phyloP scores from a whole-genome alignment of 2,113 vertebrate species.

The Scopus umbretta region DNA sequence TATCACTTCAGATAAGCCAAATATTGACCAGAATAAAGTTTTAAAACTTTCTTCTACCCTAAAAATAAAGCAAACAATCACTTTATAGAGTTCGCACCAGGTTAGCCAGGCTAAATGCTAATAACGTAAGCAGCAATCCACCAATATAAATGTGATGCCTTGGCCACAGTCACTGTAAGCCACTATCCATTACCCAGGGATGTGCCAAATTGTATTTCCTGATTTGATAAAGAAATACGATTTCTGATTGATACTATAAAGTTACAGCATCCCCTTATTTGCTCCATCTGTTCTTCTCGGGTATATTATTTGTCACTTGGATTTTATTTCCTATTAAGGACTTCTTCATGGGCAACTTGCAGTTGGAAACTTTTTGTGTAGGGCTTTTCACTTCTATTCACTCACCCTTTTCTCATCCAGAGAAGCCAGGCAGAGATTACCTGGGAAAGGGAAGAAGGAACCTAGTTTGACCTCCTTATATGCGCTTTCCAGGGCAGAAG shows the following conservation, averaged over 20 bases:
- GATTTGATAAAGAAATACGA: background rate
- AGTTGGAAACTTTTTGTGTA: background rate
- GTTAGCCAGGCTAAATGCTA: background rate
- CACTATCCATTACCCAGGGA: background rate
- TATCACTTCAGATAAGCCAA: constrained; percentile 95
- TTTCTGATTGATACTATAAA: background rate
- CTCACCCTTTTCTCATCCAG: background rate
- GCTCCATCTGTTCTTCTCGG: background rate
- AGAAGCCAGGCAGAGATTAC: background rate
- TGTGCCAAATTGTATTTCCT: background rate
- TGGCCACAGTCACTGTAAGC: background rate
- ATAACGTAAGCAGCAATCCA: background rate
- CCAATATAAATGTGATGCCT: background rate
- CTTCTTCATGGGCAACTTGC: background rate
- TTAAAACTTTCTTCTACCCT: constrained; percentile 99
- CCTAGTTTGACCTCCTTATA: background rate
- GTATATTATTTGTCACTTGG: background rate
- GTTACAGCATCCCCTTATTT: background rate
- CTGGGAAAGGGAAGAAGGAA: background rate
- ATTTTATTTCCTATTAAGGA: background rate
- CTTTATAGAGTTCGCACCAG: background rate
- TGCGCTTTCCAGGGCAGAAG: background rate
- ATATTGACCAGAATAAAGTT: constrained; percentile 98
- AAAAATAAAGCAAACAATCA: constrained; percentile 37
- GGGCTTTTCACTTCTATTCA: background rate